Evolutionary conservation across 2,797 vertebrate species (phyloP).

Genomic region (Melanogrammus aeglefinus): DNA sequence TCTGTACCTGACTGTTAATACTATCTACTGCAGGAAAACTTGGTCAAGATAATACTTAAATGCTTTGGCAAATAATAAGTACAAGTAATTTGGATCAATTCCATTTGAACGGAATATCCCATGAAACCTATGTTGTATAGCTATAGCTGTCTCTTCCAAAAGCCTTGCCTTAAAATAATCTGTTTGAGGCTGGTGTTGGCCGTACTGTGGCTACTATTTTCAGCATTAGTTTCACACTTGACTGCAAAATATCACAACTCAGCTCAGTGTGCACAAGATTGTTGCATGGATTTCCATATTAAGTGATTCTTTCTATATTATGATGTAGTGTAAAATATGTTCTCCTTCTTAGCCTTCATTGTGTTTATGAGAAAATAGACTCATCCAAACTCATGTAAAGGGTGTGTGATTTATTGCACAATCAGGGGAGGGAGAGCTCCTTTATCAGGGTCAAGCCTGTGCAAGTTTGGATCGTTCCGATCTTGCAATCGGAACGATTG

Average conservation of each 20-base stretch:
- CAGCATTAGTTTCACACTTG: constrained; percentile 1
- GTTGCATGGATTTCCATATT: neutral
- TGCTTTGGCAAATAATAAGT: neutral
- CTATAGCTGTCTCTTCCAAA: neutral
- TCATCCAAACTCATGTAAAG: constrained; percentile 31
- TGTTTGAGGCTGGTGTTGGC: neutral
- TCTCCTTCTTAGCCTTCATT: neutral
- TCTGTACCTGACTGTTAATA: neutral
- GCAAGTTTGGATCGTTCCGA: no score
- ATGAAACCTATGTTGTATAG: neutral
- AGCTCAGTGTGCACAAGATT: neutral
- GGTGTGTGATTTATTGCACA: constrained; percentile 62
- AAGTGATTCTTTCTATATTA: neutral
- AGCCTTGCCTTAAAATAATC: neutral
- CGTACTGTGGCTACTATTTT: neutral
- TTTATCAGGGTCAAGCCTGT: constrained; percentile 59
- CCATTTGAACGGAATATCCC: neutral
- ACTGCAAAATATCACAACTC: neutral
- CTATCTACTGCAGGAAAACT: neutral
- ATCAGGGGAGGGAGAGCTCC: constrained; percentile 58
- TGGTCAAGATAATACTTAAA: neutral
- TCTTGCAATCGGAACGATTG: no score
- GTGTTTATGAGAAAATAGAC: constrained; percentile 23
- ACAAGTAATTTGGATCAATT: neutral
- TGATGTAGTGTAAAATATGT: neutral